Conservation (phyloP, 2,888 invertebrate species). For the Netelia melanura region DNA sequence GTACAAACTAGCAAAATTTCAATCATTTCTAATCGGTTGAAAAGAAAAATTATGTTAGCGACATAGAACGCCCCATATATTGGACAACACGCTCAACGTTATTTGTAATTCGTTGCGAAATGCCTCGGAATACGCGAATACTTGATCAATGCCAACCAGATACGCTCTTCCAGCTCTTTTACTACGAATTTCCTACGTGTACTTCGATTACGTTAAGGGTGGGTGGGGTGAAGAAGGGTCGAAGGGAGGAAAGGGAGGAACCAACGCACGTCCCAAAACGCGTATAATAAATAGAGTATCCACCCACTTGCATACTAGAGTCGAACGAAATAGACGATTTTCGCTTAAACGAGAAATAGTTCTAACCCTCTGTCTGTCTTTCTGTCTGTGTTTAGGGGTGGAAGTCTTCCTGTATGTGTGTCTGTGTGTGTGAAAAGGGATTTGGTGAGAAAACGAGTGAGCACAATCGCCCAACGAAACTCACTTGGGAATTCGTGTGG, state of each 20-base stretch:
- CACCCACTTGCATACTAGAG: not conserved
- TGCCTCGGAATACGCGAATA: conserved; percentile 2
- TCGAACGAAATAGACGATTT: conserved; percentile 30
- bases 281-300: conserved; percentile 35
- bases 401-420: not conserved
- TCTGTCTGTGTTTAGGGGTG: not conserved
- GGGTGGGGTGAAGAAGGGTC: not conserved
- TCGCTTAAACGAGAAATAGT: conserved; percentile 48
- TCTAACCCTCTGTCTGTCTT: not conserved
- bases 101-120: conserved; percentile 67
- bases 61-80: not conserved
- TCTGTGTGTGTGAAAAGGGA: not conserved
- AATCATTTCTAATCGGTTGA: too few relatives aligned
- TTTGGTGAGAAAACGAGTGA: conserved; percentile 39
- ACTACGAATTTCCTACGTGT: not conserved
- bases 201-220: not conserved
- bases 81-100: conserved; percentile 1
- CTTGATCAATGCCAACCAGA: conserved; percentile 18
- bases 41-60: too few relatives aligned
- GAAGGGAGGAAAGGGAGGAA: conserved; percentile 10
- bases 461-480: conserved; percentile 22
- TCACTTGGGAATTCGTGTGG: conserved; percentile 32
- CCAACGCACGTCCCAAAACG: conserved; percentile 3
- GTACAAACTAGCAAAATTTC: too few relatives aligned
- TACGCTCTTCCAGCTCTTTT: not conserved